Percentiles rank a stretch among this genome's conserved stretches.
phyloP scores from a whole-genome alignment of 2,888 invertebrate species.

The Psylliodes chrysocephalus region DNA sequence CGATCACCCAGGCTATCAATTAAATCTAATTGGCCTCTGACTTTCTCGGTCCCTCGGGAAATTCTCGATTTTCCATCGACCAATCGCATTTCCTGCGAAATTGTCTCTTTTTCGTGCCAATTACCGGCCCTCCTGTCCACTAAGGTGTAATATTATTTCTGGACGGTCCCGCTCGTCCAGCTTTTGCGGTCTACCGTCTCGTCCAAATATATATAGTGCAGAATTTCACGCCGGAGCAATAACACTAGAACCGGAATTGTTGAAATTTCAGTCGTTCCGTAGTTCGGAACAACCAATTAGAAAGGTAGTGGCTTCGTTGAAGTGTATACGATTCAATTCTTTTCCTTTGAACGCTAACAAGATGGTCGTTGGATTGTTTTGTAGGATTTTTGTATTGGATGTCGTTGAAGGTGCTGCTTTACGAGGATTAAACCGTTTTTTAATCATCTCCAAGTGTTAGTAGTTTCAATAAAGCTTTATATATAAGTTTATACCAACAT shows the following conservation, averaged over 20 bases:
- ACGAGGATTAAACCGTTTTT: no score
- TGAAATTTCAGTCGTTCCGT: slow-evolving; percentile 24
- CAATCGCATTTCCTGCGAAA: slow-evolving; percentile 21
- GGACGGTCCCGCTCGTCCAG: slow-evolving; percentile 19
- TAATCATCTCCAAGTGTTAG: no score
- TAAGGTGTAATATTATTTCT: slow-evolving; percentile 30
- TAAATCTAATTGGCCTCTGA: slow-evolving; percentile 19
- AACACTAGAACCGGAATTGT: slow-evolving; percentile 23
- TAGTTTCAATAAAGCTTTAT: no score
- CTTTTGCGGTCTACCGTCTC: slow-evolving; percentile 23
- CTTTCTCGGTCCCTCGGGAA: slow-evolving; percentile 5
- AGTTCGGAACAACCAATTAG: slow-evolving; percentile 24
- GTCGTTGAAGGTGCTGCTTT: no score
- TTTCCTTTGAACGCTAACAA: slow-evolving; percentile 16
- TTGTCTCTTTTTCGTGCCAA: slow-evolving; percentile 26
- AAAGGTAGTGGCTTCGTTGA: slow-evolving; percentile 16
- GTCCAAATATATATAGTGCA: slow-evolving; percentile 25
- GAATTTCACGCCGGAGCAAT: slow-evolving; percentile 28
- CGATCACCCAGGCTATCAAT: slow-evolving; percentile 19
- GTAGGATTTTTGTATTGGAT: no score
- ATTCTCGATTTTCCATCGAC: slow-evolving; percentile 23
- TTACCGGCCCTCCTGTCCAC: slow-evolving; percentile 26
- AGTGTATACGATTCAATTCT: slow-evolving; percentile 23
- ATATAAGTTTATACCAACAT: no score
- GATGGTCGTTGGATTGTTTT: slow-evolving; percentile 16